Evolutionary conservation across 2,888 invertebrate species (phyloP), one percentile per base, ranked within the genome.

Genomic region (Agrotis puta): DNA sequence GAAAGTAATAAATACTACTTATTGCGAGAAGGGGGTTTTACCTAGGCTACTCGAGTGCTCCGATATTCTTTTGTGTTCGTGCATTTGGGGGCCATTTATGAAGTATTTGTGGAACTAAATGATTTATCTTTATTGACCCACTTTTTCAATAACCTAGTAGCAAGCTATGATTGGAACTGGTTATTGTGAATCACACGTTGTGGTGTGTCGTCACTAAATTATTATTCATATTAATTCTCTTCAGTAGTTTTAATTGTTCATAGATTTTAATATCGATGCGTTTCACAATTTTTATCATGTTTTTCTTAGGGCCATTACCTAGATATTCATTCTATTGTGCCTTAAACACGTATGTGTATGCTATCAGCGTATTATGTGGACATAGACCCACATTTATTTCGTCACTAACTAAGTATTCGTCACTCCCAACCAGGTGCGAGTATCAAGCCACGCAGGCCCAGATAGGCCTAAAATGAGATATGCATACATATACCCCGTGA

Each of bases 61-160:
- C 13, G 2, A 45, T 58, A 27, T 62, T 47, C 24, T 43, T 54
- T 71, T 71, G 24, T 16, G 63, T 39, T 48, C 56, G 4, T 71
- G 20, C 20, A 50, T 63, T 45, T 45, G 22, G 11, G n/a, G 56
- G 45, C 22, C 14, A 39, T 45, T 43, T n/a, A 5, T 51, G 4
- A 2, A 72, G 50, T 72, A 13, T 58, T 70, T 43, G 20, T 24
- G 5, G 13, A 53, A 27, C 14, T 24, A 24, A 13, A 54, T 54
- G 39, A 18, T 27, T 43, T 13, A 18, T 39, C 3, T 47, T 39
- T 43, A 11, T 27, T 64, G 50, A 7, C 11, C 20, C 6, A 43
- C 43, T 64, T 51, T 14, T 27, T 43, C 9, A 43, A 43, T 11
- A 51, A 27, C 18, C 6, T 27, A 51, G 11, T 39, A 39, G 39